phyloP scores from a whole-genome alignment of 2,113 vertebrate genomes.

The Micromys minutus region DNA sequence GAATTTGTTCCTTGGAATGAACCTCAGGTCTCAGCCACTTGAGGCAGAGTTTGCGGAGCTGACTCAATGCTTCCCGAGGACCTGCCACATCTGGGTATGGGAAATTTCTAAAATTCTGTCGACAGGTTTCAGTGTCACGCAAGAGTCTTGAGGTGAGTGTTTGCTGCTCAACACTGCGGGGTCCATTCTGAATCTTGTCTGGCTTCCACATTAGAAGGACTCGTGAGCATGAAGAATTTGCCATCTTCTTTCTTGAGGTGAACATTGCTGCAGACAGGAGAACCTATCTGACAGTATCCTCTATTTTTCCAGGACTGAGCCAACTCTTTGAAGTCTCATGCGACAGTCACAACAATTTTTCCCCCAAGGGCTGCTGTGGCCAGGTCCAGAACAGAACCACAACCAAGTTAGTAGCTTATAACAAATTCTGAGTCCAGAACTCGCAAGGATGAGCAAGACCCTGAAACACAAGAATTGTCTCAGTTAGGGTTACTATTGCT shows the following conservation, averaged over 20 bases:
- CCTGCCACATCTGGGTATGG: slow-evolving; percentile 71
- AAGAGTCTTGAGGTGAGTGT: slow-evolving; percentile 53
- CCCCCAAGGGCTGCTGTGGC: slow-evolving; percentile 7
- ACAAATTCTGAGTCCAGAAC: slow-evolving; percentile 59
- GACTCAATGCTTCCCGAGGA: slow-evolving; percentile 76
- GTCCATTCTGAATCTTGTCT: slow-evolving; percentile 62
- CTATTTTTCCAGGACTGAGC: slow-evolving; percentile 60
- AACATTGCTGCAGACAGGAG: slow-evolving; percentile 62
- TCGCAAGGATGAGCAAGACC: slow-evolving; percentile 35
- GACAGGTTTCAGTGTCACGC: slow-evolving; percentile 72
- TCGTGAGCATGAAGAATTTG: slow-evolving; percentile 65
- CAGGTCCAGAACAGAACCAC: slow-evolving; percentile 27
- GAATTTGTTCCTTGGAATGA: slow-evolving; percentile 80
- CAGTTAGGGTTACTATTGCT: neutral
- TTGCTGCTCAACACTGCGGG: slow-evolving; percentile 42
- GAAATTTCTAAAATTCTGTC: slow-evolving; percentile 79
- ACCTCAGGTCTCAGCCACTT: slow-evolving; percentile 80
- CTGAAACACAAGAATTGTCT: slow-evolving; percentile 74
- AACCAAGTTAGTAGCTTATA: slow-evolving; percentile 19
- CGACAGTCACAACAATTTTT: slow-evolving; percentile 41
- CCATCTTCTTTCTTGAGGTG: slow-evolving; percentile 62
- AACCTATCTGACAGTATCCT: slow-evolving; percentile 29
- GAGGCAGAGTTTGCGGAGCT: slow-evolving; percentile 78
- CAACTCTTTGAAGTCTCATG: slow-evolving; percentile 62
- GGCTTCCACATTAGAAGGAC: slow-evolving; percentile 65